Conservation (phyloP, 2,113 vertebrate genomes). For the Peucedramus taeniatus region DNA sequence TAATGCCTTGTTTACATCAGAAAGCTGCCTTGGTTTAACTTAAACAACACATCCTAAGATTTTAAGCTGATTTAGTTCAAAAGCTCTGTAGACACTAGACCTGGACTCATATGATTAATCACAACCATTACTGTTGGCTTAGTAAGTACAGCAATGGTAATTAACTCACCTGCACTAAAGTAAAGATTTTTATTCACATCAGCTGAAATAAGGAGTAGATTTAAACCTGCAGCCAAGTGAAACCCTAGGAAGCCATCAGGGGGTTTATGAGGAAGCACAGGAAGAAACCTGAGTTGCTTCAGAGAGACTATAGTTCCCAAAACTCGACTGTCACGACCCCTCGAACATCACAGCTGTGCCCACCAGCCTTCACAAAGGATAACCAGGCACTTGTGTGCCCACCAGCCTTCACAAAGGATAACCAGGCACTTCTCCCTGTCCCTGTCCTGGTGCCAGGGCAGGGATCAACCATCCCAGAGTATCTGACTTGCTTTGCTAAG, state of each 20-base stretch:
- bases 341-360: not conserved
- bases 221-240: not conserved
- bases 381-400: not conserved
- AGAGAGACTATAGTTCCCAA: not conserved
- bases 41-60: slow-evolving; percentile 6
- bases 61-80: slow-evolving; percentile 48
- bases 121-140: not conserved
- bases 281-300: not conserved
- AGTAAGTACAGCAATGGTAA: not conserved
- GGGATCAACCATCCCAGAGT: not conserved
- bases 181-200: not conserved
- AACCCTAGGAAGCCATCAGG: not conserved
- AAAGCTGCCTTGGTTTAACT: not conserved
- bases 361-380: not conserved
- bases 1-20: slow-evolving; percentile 5
- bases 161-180: not conserved
- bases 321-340: rapidly evolving
- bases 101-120: not conserved
- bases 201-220: not conserved
- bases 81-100: not conserved
- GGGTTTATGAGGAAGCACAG: not conserved
- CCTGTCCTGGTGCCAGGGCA: not conserved
- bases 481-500: not conserved
- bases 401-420: not conserved
- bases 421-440: not conserved